Base-by-base conservation (phyloP, 2,113 vertebrate species). In the Gavialis gangeticus region DNA sequence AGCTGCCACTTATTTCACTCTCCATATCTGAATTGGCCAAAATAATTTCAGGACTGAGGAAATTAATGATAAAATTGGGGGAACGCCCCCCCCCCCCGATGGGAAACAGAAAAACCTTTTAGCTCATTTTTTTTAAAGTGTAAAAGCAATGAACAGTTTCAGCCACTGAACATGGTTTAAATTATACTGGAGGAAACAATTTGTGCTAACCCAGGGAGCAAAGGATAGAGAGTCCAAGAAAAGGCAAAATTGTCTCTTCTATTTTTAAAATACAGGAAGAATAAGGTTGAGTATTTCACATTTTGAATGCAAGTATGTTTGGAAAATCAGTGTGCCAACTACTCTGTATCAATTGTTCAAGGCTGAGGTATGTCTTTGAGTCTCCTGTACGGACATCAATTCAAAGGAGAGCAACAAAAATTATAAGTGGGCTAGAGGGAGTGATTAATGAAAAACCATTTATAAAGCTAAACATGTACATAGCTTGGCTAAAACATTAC, bases 391-490 rank as follows among this genome's bases (percentile, higher is more conserved):
- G 85, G 84, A 71, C 79, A 95, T 67, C 89, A 88, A 87, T 0
- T 57, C 79, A 91, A 92, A 93, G 24, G 24, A 64, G 64, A 88
- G 60, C 57, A 92, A 58, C 30, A 91, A 82, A 89, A 87, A 91
- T 17, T n/a, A 91, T 87, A 80, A 1, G 30, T 89, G 75, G 75
- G 91, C 81, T 58, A 71, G n/a, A 37, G 16, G 54, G 84, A 85
- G n/a, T 59, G 56, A 78, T 58, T 78, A 30, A 10, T 22, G 19
- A 21, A 77, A 25, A 57, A 93, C 71, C 60, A 85, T 63, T 62
- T 90, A 8, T 89, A 86, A 81, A 77, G 54, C 34, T 88, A 78
- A 60, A n/a, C 93, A 46, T 71, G 63, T 91, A 87, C 19, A 84
- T 22, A 85, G 13, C 18, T 73, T 73, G 19, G 25, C 22, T 94